These are phyloP conservation scores for Cheilosia scutellata DNA, from an alignment of 2,888 invertebrate genomes.

Conservation along the genomic window DNA sequence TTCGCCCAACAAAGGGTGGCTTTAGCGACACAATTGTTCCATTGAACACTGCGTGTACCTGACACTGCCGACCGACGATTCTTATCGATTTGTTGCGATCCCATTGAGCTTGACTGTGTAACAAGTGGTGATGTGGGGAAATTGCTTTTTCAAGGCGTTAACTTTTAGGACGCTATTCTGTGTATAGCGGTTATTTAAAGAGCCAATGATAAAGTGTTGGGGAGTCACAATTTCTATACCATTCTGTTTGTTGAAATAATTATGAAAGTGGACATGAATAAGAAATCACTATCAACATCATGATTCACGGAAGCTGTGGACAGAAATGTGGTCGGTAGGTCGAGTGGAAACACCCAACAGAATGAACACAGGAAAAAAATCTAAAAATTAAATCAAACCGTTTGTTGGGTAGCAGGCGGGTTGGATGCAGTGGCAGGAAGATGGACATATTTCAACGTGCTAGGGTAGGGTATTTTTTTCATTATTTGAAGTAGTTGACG, in stretches of 20 bases:
- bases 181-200: conserved; percentile 22
- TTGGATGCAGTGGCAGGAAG: neutral
- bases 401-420: neutral
- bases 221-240: neutral
- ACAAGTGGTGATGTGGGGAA: conserved; percentile 10
- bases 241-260: conserved; percentile 48
- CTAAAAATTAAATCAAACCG: conserved; percentile 18
- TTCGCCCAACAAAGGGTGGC: conserved; percentile 60
- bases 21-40: conserved; percentile 63
- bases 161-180: conserved; percentile 24
- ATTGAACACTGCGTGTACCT: conserved; percentile 34
- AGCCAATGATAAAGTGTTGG: conserved; percentile 6
- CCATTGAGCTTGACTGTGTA: neutral
- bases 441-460: conserved; percentile 27
- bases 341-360: neutral
- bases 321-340: neutral
- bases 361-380: neutral
- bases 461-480: conserved; percentile 11
- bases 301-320: conserved; percentile 25
- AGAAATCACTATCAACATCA: conserved; percentile 33
- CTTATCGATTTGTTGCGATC: conserved; percentile 49
- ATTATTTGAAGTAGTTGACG: conserved; percentile 43
- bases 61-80: conserved; percentile 30
- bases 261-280: conserved; percentile 50
- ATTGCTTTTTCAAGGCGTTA: conserved; percentile 52